Percentiles rank a stretch among this genome's conserved stretches.
phyloP scores from a whole-genome alignment of 2,797 vertebrate genomes.

The Picus viridis region DNA sequence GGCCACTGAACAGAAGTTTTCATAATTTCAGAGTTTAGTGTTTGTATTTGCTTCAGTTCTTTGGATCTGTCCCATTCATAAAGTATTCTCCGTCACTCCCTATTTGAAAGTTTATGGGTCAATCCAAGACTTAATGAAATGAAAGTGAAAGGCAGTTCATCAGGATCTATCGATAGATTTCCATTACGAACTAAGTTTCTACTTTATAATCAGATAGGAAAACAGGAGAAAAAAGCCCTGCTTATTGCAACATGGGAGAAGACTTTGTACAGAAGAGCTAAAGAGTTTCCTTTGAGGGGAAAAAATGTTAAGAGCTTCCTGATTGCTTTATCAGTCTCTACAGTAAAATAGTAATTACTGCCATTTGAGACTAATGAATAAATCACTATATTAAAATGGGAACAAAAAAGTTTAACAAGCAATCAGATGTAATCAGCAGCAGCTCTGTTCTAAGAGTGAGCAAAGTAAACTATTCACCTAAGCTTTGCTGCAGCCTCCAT shows the following conservation, averaged over 20 bases:
- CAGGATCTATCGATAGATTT: not conserved
- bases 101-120: not conserved
- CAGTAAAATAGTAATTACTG: constrained; percentile 64
- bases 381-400: constrained; percentile 47
- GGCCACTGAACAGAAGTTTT: not conserved
- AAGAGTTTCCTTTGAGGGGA: constrained; percentile 1
- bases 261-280: not conserved
- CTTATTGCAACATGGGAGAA: not conserved
- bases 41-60: not conserved
- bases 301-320: constrained; percentile 31
- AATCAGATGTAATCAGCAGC: constrained; percentile 21
- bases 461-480: constrained; percentile 28
- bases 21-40: not conserved
- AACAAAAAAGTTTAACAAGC: constrained; percentile 53
- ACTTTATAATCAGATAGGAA: not conserved
- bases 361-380: constrained; percentile 65
- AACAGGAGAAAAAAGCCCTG: not conserved
- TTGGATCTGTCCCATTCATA: not conserved
- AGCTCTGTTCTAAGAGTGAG: constrained; percentile 21
- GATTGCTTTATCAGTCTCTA: constrained; percentile 58
- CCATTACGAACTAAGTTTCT: not conserved
- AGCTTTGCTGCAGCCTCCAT: constrained; percentile 1
- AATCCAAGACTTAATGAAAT: not conserved
- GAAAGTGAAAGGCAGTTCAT: not conserved
- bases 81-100: not conserved